phyloP scores from a whole-genome alignment of 2,113 vertebrate genomes.

The Eudyptes chrysolophus region DNA sequence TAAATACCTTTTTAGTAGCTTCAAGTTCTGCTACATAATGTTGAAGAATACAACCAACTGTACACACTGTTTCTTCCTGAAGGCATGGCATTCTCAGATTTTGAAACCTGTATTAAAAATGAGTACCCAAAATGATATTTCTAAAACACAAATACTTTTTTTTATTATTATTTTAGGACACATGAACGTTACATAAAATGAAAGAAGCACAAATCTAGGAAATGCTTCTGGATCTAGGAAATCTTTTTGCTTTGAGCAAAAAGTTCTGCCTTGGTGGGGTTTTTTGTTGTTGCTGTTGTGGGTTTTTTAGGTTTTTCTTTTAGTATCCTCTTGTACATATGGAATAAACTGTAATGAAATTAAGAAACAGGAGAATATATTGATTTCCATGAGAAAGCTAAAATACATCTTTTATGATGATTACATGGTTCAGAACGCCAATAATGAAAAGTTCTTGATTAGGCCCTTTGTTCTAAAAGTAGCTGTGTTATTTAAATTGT shows the following conservation, averaged over 20 bases:
- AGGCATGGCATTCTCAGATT: slow-evolving; percentile 82
- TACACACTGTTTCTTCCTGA: slow-evolving; percentile 64
- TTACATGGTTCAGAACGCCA: neutral
- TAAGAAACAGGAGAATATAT: neutral
- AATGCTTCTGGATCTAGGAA: neutral
- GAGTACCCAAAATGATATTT: neutral
- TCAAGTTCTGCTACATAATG: slow-evolving; percentile 79
- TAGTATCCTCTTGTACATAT: neutral
- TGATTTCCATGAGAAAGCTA: neutral
- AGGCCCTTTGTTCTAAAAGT: neutral
- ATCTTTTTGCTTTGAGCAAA: neutral
- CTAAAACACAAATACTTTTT: neutral
- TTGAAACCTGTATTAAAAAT: slow-evolving; percentile 79
- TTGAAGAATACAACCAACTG: slow-evolving; percentile 75
- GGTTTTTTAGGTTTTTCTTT: neutral
- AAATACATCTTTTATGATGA: neutral
- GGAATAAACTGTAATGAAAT: neutral
- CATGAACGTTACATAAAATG: neutral
- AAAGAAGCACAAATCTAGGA: neutral
- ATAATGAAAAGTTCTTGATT: neutral
- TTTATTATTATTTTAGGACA: neutral
- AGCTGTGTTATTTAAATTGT: neutral
- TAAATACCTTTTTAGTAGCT: slow-evolving; percentile 76
- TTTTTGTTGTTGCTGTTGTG: neutral
- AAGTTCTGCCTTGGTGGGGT: neutral